Conservation (phyloP, 2,113 vertebrate genomes). For the Pteruthius melanotis region DNA sequence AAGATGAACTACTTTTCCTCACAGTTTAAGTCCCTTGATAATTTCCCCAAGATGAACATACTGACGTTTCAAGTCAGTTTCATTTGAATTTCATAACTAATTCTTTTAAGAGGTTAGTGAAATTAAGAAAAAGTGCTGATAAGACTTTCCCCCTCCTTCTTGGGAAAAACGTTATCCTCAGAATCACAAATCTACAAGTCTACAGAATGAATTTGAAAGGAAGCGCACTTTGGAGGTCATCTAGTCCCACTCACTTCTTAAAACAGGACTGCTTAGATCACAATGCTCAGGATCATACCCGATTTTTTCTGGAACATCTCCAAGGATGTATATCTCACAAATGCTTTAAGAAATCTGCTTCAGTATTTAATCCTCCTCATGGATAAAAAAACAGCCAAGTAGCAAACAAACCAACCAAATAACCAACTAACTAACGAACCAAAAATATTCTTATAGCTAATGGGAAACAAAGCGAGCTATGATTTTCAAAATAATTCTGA, state of each 20-base stretch:
- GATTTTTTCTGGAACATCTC: neutral
- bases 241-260: neutral
- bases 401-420: neutral
- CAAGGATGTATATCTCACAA: neutral
- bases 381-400: neutral
- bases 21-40: neutral
- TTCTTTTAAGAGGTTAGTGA: neutral
- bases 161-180: neutral
- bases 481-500: neutral
- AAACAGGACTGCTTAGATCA: neutral
- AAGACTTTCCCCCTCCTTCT: neutral
- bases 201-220: neutral
- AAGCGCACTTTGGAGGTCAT: neutral
- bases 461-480: neutral
- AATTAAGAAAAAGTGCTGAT: neutral
- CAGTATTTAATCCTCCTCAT: neutral
- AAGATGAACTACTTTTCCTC: neutral
- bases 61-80: neutral
- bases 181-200: neutral
- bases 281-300: neutral
- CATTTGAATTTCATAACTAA: neutral
- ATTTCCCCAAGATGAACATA: neutral
- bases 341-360: neutral
- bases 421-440: rapidly evolving
- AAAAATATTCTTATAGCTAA: neutral